Percentiles rank a stretch among this genome's conserved stretches.
Evolutionary conservation across 2,888 invertebrate species (phyloP).

Genomic region (Epistrophe eligans): DNA sequence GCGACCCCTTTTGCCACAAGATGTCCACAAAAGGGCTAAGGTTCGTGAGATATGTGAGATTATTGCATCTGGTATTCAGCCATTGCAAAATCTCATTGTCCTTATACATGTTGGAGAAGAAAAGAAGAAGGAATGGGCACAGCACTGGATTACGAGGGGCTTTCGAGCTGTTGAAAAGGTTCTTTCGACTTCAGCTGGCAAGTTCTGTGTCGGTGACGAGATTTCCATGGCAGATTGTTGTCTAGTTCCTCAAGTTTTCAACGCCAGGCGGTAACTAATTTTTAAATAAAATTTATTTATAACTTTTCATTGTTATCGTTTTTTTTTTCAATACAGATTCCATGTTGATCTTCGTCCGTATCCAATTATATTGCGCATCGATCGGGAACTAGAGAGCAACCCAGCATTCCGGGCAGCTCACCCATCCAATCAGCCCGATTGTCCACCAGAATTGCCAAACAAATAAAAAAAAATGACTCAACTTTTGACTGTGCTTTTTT

Average conservation of each 20-base stretch:
- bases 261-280: slow-evolving; percentile 90
- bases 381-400: slow-evolving; percentile 93
- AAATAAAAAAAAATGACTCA: slow-evolving; percentile 81
- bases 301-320: neutral
- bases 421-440: slow-evolving; percentile 96
- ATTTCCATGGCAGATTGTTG: slow-evolving; percentile 97
- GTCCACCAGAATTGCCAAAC: slow-evolving; percentile 95
- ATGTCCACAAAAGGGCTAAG: slow-evolving; percentile 94
- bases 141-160: slow-evolving; percentile 95
- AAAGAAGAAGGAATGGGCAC: slow-evolving; percentile 96
- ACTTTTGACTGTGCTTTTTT: slow-evolving; percentile 30
- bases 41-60: slow-evolving; percentile 96
- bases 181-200: slow-evolving; percentile 92
- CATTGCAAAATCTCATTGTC: slow-evolving; percentile 96
- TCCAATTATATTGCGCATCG: slow-evolving; percentile 94
- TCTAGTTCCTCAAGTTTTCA: slow-evolving; percentile 97
- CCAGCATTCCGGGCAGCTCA: slow-evolving; percentile 96
- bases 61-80: slow-evolving; percentile 97
- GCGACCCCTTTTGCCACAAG: slow-evolving; percentile 93
- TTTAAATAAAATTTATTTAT: neutral
- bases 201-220: slow-evolving; percentile 96
- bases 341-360: slow-evolving; percentile 95
- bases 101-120: slow-evolving; percentile 94
- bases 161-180: slow-evolving; percentile 95
- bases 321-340: slow-evolving; percentile 86